Conservation (phyloP, 2,888 invertebrate genomes). For the Zhengitettix transpicula region DNA sequence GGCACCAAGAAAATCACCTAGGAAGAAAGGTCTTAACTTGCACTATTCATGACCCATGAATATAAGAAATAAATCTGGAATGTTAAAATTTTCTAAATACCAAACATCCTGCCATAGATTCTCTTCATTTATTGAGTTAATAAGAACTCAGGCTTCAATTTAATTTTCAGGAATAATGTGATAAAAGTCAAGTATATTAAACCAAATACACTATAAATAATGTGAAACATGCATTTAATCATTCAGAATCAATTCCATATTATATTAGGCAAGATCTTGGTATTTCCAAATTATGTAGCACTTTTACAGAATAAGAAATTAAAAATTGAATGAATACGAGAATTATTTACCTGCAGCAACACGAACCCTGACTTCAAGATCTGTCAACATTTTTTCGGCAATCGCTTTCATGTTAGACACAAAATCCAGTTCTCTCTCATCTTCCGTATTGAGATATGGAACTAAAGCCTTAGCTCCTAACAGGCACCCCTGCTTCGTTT, state of each 20-base stretch:
- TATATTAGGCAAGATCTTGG: no score
- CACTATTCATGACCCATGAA: not conserved
- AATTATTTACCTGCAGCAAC: constrained; percentile 24
- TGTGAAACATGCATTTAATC: no score
- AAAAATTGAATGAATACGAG: not conserved
- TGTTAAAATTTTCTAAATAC: not conserved
- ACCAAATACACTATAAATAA: not conserved
- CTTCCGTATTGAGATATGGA: constrained; percentile 14
- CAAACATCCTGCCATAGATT: not conserved
- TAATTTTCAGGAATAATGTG: not conserved
- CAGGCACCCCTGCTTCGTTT: constrained; percentile 26
- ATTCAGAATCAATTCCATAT: no score
- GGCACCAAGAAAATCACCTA: constrained; percentile 28
- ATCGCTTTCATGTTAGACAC: constrained; percentile 16
- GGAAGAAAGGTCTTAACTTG: not conserved
- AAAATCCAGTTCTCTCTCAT: constrained; percentile 17
- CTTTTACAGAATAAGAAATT: no score
- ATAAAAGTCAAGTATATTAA: not conserved
- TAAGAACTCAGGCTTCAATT: not conserved
- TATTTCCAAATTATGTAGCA: no score
- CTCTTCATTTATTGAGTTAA: not conserved
- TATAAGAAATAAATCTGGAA: not conserved
- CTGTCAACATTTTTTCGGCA: constrained; percentile 22
- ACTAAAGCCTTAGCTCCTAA: constrained; percentile 24
- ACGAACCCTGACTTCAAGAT: constrained; percentile 27